Evolutionary conservation across 1,140 invertebrate genomes (phyloP).

Genomic region (Megalopta genalis): DNA sequence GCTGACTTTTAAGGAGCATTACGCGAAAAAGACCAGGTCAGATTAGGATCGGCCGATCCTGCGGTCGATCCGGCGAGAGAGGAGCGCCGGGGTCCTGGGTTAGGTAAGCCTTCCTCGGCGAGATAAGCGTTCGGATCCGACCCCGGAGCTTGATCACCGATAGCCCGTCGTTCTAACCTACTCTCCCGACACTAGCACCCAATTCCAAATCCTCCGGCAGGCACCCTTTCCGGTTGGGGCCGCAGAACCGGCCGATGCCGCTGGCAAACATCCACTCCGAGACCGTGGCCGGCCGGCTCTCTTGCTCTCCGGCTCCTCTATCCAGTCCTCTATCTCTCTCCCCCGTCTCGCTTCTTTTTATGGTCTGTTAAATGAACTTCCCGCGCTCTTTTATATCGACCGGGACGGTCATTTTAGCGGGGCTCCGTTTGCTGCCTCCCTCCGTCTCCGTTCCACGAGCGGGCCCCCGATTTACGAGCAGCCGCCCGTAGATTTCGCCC

Average conservation of each 20-base stretch:
- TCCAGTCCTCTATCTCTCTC: conserved; percentile 22
- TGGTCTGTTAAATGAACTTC: conserved; percentile 77
- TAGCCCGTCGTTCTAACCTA: conserved; percentile 64
- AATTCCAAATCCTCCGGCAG: conserved; percentile 63
- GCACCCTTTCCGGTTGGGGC: conserved; percentile 45
- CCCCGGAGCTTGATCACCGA: conserved; percentile 64
- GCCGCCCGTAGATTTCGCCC: conserved; percentile 59
- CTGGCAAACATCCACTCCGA: conserved; percentile 50
- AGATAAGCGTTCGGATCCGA: conserved; percentile 65
- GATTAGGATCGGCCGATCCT: conserved; percentile 62
- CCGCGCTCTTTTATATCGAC: conserved; percentile 76
- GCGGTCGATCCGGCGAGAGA: conserved; percentile 50
- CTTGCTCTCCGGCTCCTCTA: not conserved
- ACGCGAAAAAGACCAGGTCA: conserved; percentile 16
- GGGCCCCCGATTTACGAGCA: conserved; percentile 73
- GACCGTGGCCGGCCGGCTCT: conserved; percentile 2
- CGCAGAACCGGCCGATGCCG: conserved; percentile 48
- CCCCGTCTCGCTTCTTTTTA: conserved; percentile 63
- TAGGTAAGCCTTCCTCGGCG: conserved; percentile 59
- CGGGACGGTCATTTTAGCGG: conserved; percentile 70
- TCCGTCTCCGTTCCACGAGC: not conserved
- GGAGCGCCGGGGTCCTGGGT: conserved; percentile 31
- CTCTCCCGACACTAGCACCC: conserved; percentile 57
- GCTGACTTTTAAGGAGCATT: conserved; percentile 41
- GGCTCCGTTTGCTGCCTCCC: conserved; percentile 40